Evolutionary conservation across 1,140 invertebrate species (phyloP).

Genomic region (Bombus balteatus): DNA sequence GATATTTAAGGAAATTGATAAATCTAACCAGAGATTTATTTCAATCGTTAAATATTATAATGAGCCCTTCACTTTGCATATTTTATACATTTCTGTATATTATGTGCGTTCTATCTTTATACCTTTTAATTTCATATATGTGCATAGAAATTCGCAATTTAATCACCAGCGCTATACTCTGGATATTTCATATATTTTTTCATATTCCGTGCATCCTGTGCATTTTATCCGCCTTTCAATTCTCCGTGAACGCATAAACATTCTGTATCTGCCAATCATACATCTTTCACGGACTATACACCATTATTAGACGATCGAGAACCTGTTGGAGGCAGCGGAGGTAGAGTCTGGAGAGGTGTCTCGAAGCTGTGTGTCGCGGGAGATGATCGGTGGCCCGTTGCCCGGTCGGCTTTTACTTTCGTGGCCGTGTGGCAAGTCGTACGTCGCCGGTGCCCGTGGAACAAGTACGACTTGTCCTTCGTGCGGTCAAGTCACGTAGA

Average conservation of each 20-base stretch:
- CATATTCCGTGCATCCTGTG: background rate
- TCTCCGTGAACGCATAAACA: too few relatives aligned
- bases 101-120: background rate
- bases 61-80: background rate
- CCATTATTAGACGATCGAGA: background rate
- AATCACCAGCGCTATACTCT: background rate
- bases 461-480: constrained; percentile 69
- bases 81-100: background rate
- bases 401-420: constrained; percentile 59
- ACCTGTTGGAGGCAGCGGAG: background rate
- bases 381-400: constrained; percentile 43
- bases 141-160: too few relatives aligned
- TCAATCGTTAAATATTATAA: background rate
- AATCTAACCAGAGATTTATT: background rate
- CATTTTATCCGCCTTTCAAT: too few relatives aligned
- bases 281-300: background rate
- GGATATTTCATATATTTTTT: background rate
- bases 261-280: too few relatives aligned
- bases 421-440: constrained; percentile 39
- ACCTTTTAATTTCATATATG: too few relatives aligned
- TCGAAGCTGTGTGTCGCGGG: background rate
- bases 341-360: constrained; percentile 1
- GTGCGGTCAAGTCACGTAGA: constrained; percentile 69
- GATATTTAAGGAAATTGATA: too few relatives aligned
- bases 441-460: constrained; percentile 50